These are phyloP conservation scores for Albula glossodonta DNA, from an alignment of 2,113 vertebrate genomes.

Conservation along the genomic window DNA sequence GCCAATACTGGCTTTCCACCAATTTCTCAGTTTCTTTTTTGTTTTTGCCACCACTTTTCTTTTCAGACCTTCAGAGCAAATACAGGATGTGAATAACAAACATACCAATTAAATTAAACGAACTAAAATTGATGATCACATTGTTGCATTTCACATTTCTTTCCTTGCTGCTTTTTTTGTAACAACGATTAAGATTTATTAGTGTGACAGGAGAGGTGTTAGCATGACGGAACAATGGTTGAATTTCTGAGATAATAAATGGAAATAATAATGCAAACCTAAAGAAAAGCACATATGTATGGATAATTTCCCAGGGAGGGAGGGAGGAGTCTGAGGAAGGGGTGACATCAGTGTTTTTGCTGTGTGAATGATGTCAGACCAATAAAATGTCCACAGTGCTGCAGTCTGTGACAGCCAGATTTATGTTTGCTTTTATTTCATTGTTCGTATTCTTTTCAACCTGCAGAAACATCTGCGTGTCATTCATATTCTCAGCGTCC, in stretches of 20 bases:
- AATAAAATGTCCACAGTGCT: background rate
- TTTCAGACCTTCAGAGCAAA: too few relatives aligned
- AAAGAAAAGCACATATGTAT: slow-evolving; percentile 1
- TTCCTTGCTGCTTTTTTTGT: too few relatives aligned
- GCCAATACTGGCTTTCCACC: too few relatives aligned
- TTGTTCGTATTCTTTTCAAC: background rate
- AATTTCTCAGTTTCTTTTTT: too few relatives aligned
- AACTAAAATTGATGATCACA: too few relatives aligned
- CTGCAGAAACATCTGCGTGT: background rate
- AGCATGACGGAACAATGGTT: background rate
- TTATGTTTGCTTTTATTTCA: background rate
- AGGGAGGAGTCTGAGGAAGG: background rate
- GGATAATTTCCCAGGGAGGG: slow-evolving; percentile 2
- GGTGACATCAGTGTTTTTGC: background rate
- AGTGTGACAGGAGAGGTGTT: background rate
- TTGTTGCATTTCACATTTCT: background rate
- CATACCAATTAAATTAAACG: too few relatives aligned
- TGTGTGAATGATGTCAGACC: background rate
- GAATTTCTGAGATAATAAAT: background rate
- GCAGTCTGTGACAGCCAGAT: background rate
- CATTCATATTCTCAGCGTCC: background rate
- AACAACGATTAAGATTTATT: too few relatives aligned
- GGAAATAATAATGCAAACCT: background rate
- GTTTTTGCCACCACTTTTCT: too few relatives aligned
- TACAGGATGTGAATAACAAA: too few relatives aligned